Evolutionary conservation across 2,888 invertebrate species (phyloP), one percentile per base, ranked within the genome.

Genomic region (Xestia xanthographa): DNA sequence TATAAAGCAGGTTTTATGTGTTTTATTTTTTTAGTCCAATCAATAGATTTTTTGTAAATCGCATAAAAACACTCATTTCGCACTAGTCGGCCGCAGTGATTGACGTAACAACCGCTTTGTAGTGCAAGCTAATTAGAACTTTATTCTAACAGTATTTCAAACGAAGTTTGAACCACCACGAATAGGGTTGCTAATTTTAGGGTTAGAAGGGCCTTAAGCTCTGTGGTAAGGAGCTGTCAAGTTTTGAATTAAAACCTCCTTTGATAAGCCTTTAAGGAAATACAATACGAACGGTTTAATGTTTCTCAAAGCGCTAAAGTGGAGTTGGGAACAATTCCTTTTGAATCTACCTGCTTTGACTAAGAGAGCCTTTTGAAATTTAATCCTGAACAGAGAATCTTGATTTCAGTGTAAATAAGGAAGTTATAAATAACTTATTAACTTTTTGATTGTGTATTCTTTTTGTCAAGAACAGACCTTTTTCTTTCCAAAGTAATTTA

Each of bases 161-260:
- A n/a, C n/a, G n/a, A n/a, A n/a, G n/a, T n/a, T n/a, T n/a, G n/a
- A n/a, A n/a, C n/a, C n/a, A n/a, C n/a, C n/a, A n/a, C n/a, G n/a
- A n/a, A n/a, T n/a, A n/a, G n/a, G n/a, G n/a, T n/a, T n/a, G n/a
- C n/a, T n/a, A n/a, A n/a, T n/a, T n/a, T n/a, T n/a, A n/a, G n/a
- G n/a, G n/a, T n/a, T n/a, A n/a, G n/a, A n/a, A n/a, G n/a, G n/a
- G n/a, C n/a, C n/a, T n/a, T 41, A 67, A 60, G 45, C 60, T 48
- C 29, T 65, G 26, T 26, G 70, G 71, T 65, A 56, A 53, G n/a
- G 63, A n/a, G 41, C 43, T 65, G 38, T 62, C 41, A 76, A 77
- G 72, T 78, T 80, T 76, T 65, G 66, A 68, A 65, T 66, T 62
- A 70, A 75, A 71, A 69, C 80, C 77, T 78, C 43, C 73, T 77